These are phyloP conservation scores for Ornithoptera priamus DNA, from an alignment of 2,888 invertebrate genomes.

Conservation along the genomic window DNA sequence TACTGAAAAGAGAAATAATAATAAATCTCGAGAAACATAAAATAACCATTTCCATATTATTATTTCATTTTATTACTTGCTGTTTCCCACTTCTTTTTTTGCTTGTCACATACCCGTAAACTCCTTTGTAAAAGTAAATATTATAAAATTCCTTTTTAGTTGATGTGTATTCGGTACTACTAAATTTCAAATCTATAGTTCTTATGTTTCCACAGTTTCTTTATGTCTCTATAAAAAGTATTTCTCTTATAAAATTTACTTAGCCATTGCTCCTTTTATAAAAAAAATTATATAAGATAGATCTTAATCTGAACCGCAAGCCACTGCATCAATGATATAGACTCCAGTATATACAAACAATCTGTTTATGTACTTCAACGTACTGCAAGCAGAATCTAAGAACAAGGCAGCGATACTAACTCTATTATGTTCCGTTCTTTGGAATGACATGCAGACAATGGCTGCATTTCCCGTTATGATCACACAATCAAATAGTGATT, in stretches of 20 bases:
- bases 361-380: not conserved
- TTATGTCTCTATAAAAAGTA: too few relatives aligned
- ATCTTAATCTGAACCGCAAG: not conserved
- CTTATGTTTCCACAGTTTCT: too few relatives aligned
- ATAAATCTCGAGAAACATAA: too few relatives aligned
- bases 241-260: not conserved
- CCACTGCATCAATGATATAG: not conserved
- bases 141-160: too few relatives aligned
- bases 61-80: too few relatives aligned
- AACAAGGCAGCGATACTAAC: conserved; percentile 16
- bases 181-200: too few relatives aligned
- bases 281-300: not conserved
- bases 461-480: not conserved
- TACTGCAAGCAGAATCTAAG: conserved; percentile 22
- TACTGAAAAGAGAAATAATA: too few relatives aligned
- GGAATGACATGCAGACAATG: conserved; percentile 11
- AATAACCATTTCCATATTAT: too few relatives aligned
- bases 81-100: too few relatives aligned
- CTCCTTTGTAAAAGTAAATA: too few relatives aligned
- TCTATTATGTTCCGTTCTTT: conserved; percentile 15
- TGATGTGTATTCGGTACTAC: too few relatives aligned
- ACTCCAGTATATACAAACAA: not conserved
- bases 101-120: too few relatives aligned
- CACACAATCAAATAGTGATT: conserved; percentile 1
- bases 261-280: not conserved